Percentiles rank a stretch among this genome's conserved stretches.
phyloP scores from a whole-genome alignment of 92 coral and sea anemone species.

The Micromussa lordhowensis region DNA sequence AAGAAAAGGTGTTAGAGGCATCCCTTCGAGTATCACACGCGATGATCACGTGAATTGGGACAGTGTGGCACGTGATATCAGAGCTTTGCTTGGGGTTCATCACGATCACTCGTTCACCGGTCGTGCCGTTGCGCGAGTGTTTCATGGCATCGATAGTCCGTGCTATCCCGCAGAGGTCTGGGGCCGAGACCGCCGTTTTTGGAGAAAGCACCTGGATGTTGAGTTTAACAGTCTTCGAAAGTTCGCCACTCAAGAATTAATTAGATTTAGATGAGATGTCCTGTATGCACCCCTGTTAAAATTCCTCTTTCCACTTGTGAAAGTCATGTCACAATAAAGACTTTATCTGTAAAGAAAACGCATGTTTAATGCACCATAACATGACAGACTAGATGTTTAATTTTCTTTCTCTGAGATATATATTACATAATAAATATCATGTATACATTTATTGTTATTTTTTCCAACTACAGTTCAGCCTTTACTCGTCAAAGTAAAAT shows the following conservation, averaged over 20 bases:
- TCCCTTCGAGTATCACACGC: conserved; percentile 23
- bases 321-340: neutral
- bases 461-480: neutral
- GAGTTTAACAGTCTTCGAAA: conserved; percentile 91
- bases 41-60: conserved; percentile 89
- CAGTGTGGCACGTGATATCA: conserved; percentile 81
- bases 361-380: neutral
- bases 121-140: conserved; percentile 93
- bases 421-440: neutral
- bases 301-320: neutral
- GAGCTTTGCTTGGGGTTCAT: conserved; percentile 79
- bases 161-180: conserved; percentile 97
- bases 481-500: too few relatives aligned
- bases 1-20: conserved; percentile 65
- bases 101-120: conserved; percentile 93
- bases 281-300: neutral
- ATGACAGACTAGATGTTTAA: neutral
- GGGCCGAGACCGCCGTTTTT: conserved; percentile 98
- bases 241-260: conserved; percentile 83
- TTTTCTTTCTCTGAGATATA: neutral
- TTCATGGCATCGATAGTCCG: conserved; percentile 99
- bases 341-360: neutral
- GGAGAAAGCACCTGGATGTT: conserved; percentile 93
- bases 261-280: conserved; percentile 64
- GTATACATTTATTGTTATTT: neutral